Percentiles rank a stretch among this genome's conserved stretches.
Evolutionary conservation across 1,140 invertebrate genomes (phyloP).

Genomic region (Zophobas atratus): DNA sequence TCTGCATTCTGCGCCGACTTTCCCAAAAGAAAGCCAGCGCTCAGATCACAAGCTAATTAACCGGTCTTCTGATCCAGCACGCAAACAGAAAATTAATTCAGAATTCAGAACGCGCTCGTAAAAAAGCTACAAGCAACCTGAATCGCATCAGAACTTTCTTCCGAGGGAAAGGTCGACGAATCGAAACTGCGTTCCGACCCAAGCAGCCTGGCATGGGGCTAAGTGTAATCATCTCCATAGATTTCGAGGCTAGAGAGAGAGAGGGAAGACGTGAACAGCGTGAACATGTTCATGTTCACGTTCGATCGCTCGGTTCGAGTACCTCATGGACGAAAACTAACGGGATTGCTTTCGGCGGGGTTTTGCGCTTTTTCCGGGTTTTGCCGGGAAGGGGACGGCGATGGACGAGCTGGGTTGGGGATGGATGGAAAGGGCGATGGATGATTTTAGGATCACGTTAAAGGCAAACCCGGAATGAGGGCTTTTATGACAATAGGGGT

Average conservation of each 20-base stretch:
- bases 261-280: constrained; percentile 26
- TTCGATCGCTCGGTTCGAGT: neutral
- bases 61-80: neutral
- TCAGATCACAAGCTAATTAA: too few species aligned
- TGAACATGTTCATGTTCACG: constrained; percentile 35
- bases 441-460: too few species aligned
- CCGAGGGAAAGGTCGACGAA: constrained; percentile 29
- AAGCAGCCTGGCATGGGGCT: constrained; percentile 16
- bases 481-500: too few species aligned
- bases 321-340: neutral
- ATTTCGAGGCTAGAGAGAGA: constrained; percentile 11
- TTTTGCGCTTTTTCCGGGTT: too few species aligned
- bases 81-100: neutral
- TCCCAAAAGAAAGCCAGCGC: neutral
- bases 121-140: neutral
- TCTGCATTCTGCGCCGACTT: too few species aligned
- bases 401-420: too few species aligned
- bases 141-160: constrained; percentile 22
- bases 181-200: constrained; percentile 30
- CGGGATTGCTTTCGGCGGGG: too few species aligned
- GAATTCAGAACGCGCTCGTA: neutral
- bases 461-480: too few species aligned
- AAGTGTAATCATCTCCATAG: constrained; percentile 29
- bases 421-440: too few species aligned
- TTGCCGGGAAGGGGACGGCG: too few species aligned